Evolutionary conservation across 2,113 vertebrate genomes (phyloP).

Genomic region (Xyrauchen texanus): DNA sequence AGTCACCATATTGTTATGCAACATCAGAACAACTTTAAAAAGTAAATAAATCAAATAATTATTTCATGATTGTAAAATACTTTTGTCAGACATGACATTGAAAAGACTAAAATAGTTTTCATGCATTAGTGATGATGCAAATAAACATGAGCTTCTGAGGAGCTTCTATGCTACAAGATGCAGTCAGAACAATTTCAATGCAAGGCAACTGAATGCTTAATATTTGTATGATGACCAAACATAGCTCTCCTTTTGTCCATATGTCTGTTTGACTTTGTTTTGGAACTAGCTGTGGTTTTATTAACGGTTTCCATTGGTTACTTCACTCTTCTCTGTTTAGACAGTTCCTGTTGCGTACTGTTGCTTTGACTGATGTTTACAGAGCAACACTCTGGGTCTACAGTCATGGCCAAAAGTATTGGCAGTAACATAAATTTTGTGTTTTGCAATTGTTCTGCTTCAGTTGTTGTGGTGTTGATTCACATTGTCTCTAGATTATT

Average conservation of each 20-base stretch:
- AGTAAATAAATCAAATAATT: no score
- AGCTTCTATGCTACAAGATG: neutral
- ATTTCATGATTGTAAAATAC: no score
- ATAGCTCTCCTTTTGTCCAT: neutral
- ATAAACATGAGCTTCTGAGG: neutral
- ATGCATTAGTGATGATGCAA: neutral
- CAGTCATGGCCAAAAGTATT: no score
- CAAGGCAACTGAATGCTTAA: neutral
- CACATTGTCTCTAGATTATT: no score
- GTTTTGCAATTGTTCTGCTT: no score
- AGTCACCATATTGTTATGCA: no score
- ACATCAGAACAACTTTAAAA: no score
- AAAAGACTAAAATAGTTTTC: neutral
- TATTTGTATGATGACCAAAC: neutral
- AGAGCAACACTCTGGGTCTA: neutral
- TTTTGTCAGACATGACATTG: no score
- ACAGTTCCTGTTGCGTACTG: slow-evolving; percentile 41
- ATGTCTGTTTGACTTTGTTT: slow-evolving; percentile 18
- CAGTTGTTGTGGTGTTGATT: no score
- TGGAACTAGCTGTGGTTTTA: neutral
- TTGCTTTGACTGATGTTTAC: slow-evolving; percentile 27
- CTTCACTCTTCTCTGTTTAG: neutral
- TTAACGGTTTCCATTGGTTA: slow-evolving; percentile 51
- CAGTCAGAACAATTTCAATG: neutral
- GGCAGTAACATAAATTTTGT: no score